Evolutionary conservation across 92 coral and sea anemone genomes (phyloP).

Genomic region (Blastomussa wellsi): DNA sequence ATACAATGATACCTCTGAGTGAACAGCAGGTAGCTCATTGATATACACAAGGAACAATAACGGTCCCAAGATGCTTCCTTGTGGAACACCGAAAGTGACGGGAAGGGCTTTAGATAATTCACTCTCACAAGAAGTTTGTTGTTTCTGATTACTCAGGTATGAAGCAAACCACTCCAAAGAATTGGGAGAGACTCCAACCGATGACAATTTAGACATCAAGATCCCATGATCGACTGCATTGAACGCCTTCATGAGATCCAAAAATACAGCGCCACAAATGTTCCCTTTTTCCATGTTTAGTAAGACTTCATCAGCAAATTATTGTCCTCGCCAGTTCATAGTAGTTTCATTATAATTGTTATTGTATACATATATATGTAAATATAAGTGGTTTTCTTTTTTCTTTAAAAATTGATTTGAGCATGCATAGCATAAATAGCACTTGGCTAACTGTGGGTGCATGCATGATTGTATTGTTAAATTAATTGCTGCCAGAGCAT

Average conservation of each 20-base stretch:
- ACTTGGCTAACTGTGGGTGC: too few relatives aligned
- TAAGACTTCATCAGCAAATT: too few relatives aligned
- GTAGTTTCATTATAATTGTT: too few relatives aligned
- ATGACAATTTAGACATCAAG: neutral
- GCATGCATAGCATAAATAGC: too few relatives aligned
- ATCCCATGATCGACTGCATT: neutral
- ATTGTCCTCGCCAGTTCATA: too few relatives aligned
- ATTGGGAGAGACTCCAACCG: constrained; percentile 3
- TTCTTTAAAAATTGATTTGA: too few relatives aligned
- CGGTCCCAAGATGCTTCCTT: constrained; percentile 61
- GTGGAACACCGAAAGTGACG: constrained; percentile 41
- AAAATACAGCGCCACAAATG: neutral
- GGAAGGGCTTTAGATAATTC: constrained; percentile 2
- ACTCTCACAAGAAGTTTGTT: neutral
- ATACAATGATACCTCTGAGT: constrained; percentile 31
- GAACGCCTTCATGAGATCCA: neutral
- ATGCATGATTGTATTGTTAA: too few relatives aligned
- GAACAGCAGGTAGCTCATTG: constrained; percentile 5
- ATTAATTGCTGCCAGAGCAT: too few relatives aligned
- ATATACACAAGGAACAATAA: constrained; percentile 34
- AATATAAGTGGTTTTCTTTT: too few relatives aligned
- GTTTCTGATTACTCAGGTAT: neutral
- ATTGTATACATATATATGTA: too few relatives aligned
- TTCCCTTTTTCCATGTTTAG: neutral
- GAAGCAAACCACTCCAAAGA: constrained; percentile 7